Percentiles rank a stretch among this genome's conserved stretches.
phyloP scores from a whole-genome alignment of 2,113 vertebrate species.

The Pluvianellus socialis region DNA sequence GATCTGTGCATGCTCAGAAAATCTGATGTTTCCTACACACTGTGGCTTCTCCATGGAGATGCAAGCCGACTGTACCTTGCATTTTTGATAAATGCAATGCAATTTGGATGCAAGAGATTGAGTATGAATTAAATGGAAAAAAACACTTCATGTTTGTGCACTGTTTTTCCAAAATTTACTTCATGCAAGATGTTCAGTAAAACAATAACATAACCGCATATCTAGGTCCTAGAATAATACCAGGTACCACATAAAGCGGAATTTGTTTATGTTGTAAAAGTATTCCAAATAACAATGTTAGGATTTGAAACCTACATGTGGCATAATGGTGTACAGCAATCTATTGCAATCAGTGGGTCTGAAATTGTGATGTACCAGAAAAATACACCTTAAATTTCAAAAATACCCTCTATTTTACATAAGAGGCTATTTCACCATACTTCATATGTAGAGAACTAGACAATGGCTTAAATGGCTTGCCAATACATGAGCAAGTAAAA shows the following conservation, averaged over 20 bases:
- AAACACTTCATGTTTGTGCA: neutral
- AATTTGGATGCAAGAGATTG: neutral
- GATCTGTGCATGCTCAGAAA: neutral
- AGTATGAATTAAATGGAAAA: neutral
- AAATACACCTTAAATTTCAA: neutral
- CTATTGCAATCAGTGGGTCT: neutral
- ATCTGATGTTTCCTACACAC: neutral
- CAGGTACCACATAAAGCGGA: neutral
- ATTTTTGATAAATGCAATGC: neutral
- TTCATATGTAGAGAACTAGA: neutral
- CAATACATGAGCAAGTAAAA: neutral
- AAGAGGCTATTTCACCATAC: neutral
- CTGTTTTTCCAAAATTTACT: neutral
- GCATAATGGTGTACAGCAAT: neutral
- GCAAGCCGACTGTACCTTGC: neutral
- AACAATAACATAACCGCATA: neutral
- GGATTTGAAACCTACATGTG: neutral
- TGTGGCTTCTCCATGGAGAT: neutral
- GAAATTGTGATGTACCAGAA: neutral
- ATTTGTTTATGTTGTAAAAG: neutral
- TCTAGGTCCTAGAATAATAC: neutral
- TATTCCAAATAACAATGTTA: neutral
- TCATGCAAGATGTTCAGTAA: neutral
- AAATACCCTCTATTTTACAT: neutral
- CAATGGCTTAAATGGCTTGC: neutral